Evolutionary conservation across 2,113 vertebrate species (phyloP).

Genomic region (Bubo bubo): DNA sequence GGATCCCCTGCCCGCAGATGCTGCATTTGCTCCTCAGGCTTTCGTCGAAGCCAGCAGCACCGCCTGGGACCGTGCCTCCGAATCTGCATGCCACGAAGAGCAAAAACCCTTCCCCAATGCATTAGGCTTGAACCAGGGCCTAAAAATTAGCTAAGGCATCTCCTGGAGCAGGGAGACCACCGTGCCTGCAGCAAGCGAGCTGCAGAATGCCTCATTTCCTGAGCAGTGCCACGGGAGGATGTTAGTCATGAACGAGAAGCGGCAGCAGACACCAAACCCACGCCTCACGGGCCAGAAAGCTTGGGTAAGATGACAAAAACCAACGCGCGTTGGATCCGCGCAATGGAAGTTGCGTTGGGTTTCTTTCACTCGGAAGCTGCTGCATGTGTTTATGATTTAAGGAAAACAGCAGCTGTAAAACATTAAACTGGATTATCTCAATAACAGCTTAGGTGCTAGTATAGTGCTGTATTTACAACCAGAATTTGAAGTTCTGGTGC

Average conservation of each 20-base stretch:
- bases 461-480: not conserved
- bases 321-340: fast-evolving
- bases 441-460: fast-evolving
- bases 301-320: fast-evolving
- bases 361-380: not conserved
- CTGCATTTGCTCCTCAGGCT: not conserved
- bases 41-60: fast-evolving
- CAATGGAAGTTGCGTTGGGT: not conserved
- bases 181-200: fast-evolving
- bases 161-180: not conserved
- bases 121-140: fast-evolving
- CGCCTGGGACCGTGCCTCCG: fast-evolving
- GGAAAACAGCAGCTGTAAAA: not conserved
- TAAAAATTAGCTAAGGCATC: not conserved
- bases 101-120: not conserved
- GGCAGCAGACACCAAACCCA: not conserved
- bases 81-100: fast-evolving
- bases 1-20: not conserved
- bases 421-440: not conserved
- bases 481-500: no score
- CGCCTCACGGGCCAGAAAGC: not conserved
- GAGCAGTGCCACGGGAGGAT: not conserved
- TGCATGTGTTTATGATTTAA: not conserved
- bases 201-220: not conserved
- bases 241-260: not conserved